Base-by-base conservation (phyloP, 1,140 invertebrate genomes). In the Drosophila carrolli region DNA sequence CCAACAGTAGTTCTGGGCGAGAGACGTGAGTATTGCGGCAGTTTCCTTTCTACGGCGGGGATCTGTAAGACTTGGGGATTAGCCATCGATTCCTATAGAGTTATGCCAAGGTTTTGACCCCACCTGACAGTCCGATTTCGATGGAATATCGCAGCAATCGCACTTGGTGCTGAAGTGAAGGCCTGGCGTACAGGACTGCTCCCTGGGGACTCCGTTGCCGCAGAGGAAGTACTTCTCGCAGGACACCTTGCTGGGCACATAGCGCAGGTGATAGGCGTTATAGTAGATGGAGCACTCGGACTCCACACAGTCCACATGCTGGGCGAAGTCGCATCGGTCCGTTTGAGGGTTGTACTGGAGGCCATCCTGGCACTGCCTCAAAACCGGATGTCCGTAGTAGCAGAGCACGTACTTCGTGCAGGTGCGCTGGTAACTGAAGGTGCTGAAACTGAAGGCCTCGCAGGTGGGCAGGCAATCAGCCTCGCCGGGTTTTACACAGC, bases 331-430 rank as follows among this genome's bases (percentile, higher is more conserved):
- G 13, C 90, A 91, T 7, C 86, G 90, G 70, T 91, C 83, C 6
- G 90, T 91, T 4, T 67, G 40, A 0, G 76, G 53, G 63, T 91
- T 91, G 43, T 89, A 91, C 14, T 91, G 90, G 2, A 91, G 57
- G 7, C 73, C 86, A 50, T 91, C 83, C 0, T 68, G 68, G 14
- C 90, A 91, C 40, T 83, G 46, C 5, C 90, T 66, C 23, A 91
- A 44, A 0, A 91, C 90, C 0, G 90, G 81, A 5, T 48, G 66
- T 0, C 70, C 70, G 37, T 63, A 75, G 60, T 91, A 91, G 38
- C 90, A 91, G 27, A 91, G 57, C 4, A 91, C 86, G 59, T 91
- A 91, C 27, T 83, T 90, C 8, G 72, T 91, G 57, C 90, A 91
- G 10, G 90, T 91, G n/a, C 90, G 78, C 65, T 78, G 75, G 29